Conservation (phyloP, 2,888 invertebrate genomes). For the Dusona sp. region DNA sequence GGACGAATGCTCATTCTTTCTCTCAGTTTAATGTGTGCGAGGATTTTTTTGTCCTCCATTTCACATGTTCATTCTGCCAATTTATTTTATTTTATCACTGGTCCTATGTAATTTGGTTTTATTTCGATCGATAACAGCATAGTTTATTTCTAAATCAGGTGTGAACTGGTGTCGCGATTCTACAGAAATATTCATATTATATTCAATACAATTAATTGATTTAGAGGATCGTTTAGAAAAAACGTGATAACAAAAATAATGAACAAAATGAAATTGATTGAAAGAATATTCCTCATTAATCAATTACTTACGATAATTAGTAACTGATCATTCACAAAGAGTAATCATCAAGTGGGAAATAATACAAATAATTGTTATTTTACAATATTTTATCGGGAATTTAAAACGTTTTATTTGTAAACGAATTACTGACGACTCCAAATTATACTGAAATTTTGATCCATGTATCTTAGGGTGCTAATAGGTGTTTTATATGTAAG, state of each 20-base stretch:
- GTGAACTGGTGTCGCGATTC: conserved; percentile 9
- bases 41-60: not conserved
- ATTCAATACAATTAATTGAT: conserved; percentile 29
- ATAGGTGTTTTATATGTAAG: conserved; percentile 21
- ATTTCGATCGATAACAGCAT: conserved; percentile 5
- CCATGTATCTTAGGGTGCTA: conserved; percentile 44
- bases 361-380: not conserved
- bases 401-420: not conserved
- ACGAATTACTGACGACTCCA: not conserved
- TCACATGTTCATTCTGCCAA: not conserved
- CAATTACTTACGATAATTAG: not conserved
- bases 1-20: conserved; percentile 50
- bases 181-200: conserved; percentile 30
- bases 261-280: conserved; percentile 20
- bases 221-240: conserved; percentile 42
- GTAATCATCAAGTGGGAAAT: conserved; percentile 3
- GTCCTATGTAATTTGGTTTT: not conserved
- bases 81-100: not conserved
- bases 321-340: conserved; percentile 12
- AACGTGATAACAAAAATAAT: conserved; percentile 2
- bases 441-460: conserved; percentile 13
- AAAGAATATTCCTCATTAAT: conserved; percentile 14
- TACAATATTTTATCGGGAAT: not conserved
- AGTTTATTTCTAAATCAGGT: conserved; percentile 12
- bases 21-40: not conserved